These are phyloP conservation scores for Panopea generosa DNA, from an alignment of 2,888 invertebrate genomes.

Conservation along the genomic window DNA sequence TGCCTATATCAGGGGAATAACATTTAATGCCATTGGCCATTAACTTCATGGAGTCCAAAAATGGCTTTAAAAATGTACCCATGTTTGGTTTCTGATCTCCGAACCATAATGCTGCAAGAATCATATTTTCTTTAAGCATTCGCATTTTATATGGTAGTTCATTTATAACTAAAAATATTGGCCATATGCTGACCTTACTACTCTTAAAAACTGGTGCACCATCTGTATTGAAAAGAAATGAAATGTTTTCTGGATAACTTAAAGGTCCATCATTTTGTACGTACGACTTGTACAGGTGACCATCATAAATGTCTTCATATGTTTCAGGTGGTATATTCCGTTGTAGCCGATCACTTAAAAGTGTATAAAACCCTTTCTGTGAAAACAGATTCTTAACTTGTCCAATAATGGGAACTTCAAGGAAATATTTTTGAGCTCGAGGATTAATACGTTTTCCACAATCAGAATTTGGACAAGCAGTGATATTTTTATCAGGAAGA, in stretches of 20 bases:
- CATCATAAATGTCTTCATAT: constrained; percentile 49
- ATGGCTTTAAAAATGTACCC: constrained; percentile 28
- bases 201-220: constrained; percentile 50
- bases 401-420: constrained; percentile 31
- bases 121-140: constrained; percentile 46
- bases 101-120: constrained; percentile 29
- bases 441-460: constrained; percentile 8
- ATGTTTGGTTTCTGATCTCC: constrained; percentile 22
- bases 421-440: constrained; percentile 18
- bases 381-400: constrained; percentile 33
- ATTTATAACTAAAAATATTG: constrained; percentile 45
- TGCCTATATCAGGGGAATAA: constrained; percentile 22
- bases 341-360: constrained; percentile 29
- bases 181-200: constrained; percentile 50
- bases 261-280: constrained; percentile 23
- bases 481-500: not conserved
- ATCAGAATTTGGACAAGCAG: constrained; percentile 6
- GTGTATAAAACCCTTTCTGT: constrained; percentile 21
- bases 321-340: not conserved
- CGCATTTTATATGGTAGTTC: constrained; percentile 29
- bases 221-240: constrained; percentile 50
- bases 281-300: constrained; percentile 25
- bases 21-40: constrained; percentile 17
- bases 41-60: constrained; percentile 11
- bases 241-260: constrained; percentile 37